Conservation (phyloP, 2,797 vertebrate genomes). For the Sphenopsis melanotis region DNA sequence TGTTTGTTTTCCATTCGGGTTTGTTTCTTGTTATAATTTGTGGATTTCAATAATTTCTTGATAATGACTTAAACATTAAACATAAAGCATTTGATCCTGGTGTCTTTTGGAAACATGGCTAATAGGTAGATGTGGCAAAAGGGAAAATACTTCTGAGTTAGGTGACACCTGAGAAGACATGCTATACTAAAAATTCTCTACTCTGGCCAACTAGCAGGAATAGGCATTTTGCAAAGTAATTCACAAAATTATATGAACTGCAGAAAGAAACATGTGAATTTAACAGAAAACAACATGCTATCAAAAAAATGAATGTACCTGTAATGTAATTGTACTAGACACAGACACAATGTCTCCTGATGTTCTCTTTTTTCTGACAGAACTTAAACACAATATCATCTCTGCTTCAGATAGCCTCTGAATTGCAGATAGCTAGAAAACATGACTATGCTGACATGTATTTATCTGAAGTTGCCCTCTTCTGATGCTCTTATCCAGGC, state of each 20-base stretch:
- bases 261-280: background rate
- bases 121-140: background rate
- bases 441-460: background rate
- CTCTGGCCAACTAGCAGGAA: background rate
- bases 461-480: background rate
- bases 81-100: background rate
- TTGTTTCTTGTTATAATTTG: background rate
- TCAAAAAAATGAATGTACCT: background rate
- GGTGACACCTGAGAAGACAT: background rate
- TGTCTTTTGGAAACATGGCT: background rate
- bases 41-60: background rate
- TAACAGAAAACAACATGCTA: background rate
- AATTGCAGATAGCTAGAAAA: background rate
- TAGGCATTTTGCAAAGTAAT: background rate
- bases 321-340: background rate
- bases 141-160: background rate
- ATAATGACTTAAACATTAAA: conserved; percentile 7
- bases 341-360: background rate
- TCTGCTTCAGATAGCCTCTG: background rate
- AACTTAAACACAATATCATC: background rate
- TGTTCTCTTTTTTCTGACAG: background rate
- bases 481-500: background rate
- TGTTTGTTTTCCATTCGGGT: background rate
- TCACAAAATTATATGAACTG: background rate
- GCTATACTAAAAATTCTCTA: background rate